These are phyloP conservation scores for Nineta flava DNA, from an alignment of 2,888 invertebrate genomes.

Conservation along the genomic window DNA sequence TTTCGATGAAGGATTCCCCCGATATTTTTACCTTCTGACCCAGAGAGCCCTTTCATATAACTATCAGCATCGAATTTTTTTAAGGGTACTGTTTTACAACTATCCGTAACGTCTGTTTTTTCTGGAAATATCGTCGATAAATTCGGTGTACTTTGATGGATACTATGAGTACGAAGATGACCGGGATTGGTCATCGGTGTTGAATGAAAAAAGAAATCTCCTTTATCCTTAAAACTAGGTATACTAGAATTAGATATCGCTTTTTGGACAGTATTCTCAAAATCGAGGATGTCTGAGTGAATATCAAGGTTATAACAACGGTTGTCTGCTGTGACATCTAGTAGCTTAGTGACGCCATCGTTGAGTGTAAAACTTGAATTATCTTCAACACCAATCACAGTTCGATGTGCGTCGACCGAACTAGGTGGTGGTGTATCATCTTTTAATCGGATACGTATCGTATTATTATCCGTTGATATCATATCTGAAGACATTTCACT, in stretches of 20 bases:
- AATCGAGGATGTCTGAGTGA: constrained; percentile 20
- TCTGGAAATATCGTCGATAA: constrained; percentile 26
- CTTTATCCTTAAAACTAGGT: constrained; percentile 18
- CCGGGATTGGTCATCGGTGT: constrained; percentile 17
- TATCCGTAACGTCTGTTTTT: constrained; percentile 17
- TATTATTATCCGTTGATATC: not conserved
- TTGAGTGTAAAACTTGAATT: constrained; percentile 1
- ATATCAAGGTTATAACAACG: constrained; percentile 4
- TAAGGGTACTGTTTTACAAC: constrained; percentile 29
- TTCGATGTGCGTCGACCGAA: not conserved
- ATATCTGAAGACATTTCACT: not conserved
- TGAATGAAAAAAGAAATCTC: constrained; percentile 17
- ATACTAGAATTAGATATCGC: constrained; percentile 26
- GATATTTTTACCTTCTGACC: constrained; percentile 20
- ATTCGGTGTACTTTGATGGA: constrained; percentile 39
- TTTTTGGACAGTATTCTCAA: constrained; percentile 24
- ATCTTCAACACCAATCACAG: not conserved
- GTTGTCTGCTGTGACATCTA: not conserved
- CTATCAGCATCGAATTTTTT: constrained; percentile 28
- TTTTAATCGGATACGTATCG: constrained; percentile 2
- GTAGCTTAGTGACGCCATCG: constrained; percentile 5
- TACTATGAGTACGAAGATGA: constrained; percentile 30
- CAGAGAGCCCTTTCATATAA: constrained; percentile 25
- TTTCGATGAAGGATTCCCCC: not conserved
- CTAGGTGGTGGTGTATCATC: not conserved